Conservation (phyloP, 2,113 vertebrate species). For the Oceanites oceanicus region DNA sequence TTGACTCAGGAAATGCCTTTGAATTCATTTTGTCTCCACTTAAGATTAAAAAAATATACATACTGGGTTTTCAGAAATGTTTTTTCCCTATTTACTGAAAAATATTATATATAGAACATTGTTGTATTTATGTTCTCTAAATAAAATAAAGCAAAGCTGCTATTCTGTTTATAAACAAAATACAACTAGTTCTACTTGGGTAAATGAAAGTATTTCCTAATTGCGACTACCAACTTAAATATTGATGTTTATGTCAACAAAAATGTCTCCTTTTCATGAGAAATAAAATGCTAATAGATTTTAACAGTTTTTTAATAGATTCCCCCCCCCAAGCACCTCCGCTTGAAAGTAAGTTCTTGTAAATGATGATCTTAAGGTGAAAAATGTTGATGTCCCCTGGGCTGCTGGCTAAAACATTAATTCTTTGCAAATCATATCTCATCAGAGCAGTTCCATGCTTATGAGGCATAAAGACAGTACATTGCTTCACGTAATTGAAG, state of each 20-base stretch:
- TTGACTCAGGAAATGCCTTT: background rate
- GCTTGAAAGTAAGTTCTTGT: background rate
- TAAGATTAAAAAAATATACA: background rate
- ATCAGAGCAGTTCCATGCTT: background rate
- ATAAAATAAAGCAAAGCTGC: background rate
- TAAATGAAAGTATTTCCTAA: background rate
- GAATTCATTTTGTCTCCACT: background rate
- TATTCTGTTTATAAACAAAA: background rate
- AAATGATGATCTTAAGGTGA: background rate
- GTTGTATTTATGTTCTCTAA: background rate
- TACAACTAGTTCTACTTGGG: background rate
- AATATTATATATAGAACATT: background rate
- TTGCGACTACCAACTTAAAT: background rate
- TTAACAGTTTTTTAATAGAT: background rate
- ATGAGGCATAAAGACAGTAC: background rate
- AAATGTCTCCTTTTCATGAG: background rate
- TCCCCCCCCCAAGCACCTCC: background rate
- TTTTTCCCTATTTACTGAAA: background rate
- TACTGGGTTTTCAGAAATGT: background rate
- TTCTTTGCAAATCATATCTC: background rate
- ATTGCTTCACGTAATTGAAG: rapidly evolving
- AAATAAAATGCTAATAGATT: background rate
- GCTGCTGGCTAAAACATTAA: background rate
- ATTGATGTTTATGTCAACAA: background rate
- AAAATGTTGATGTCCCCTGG: background rate